Evolutionary conservation across 2,888 invertebrate genomes (phyloP).

Genomic region (Drosophila birchii): DNA sequence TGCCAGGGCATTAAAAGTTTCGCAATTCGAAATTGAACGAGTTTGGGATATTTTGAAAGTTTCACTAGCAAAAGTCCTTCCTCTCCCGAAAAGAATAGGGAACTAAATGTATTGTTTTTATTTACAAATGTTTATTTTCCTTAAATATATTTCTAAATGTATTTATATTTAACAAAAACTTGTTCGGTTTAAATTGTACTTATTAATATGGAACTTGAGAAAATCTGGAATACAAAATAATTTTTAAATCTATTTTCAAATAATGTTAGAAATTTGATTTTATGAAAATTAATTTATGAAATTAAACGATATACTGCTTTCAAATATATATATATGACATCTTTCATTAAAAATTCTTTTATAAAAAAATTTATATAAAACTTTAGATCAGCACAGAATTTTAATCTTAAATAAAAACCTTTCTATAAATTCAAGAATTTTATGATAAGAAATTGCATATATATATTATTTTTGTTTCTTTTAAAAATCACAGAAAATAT

Average conservation of each 20-base stretch:
- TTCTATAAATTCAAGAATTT: background rate
- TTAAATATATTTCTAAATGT: too few relatives aligned
- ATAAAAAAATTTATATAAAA: background rate
- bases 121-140: too few relatives aligned
- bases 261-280: too few relatives aligned
- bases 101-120: background rate
- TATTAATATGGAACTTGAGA: too few relatives aligned
- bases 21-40: conserved; percentile 37
- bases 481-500: conserved; percentile 11
- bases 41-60: conserved; percentile 26
- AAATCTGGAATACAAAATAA: too few relatives aligned
- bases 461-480: background rate
- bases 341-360: too few relatives aligned
- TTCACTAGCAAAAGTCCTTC: conserved; percentile 6
- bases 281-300: too few relatives aligned
- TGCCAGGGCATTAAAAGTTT: conserved; percentile 68
- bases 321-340: too few relatives aligned
- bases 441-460: background rate
- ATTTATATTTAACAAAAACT: too few relatives aligned
- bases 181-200: too few relatives aligned
- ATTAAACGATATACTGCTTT: too few relatives aligned
- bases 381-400: background rate
- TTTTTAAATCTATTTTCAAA: too few relatives aligned
- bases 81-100: background rate
- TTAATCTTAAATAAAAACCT: background rate